Evolutionary conservation across 2,888 invertebrate genomes (phyloP).

Genomic region (Pseudococcus jackbeardsleyi): DNA sequence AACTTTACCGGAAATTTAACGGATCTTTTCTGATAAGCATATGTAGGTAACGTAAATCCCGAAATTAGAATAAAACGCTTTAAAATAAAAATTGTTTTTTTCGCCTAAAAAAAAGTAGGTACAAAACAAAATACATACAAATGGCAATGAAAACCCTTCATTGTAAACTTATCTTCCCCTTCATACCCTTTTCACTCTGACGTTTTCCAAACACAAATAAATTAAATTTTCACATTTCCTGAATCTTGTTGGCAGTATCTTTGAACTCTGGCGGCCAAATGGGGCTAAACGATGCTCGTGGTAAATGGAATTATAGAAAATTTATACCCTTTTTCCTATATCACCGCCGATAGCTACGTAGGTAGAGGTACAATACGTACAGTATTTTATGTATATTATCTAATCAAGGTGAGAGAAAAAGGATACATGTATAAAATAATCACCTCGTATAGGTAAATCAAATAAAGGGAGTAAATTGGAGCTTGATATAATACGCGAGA

Average conservation of each 20-base stretch:
- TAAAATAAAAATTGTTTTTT: background rate
- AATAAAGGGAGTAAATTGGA: constrained; percentile 15
- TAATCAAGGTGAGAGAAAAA: background rate
- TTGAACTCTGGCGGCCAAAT: background rate
- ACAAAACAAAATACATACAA: background rate
- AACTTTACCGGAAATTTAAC: too few species aligned
- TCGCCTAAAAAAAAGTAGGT: background rate
- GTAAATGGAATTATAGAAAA: background rate
- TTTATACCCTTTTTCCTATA: constrained; percentile 11
- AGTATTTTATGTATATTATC: background rate
- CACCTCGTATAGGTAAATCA: background rate
- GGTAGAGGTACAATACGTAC: background rate
- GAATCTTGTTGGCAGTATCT: constrained; percentile 5
- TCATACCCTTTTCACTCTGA: background rate
- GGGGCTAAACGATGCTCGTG: background rate
- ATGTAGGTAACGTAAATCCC: too few species aligned
- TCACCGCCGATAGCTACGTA: background rate
- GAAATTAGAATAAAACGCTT: too few species aligned
- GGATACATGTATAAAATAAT: constrained; percentile 11
- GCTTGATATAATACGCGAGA: background rate
- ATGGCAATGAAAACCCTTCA: background rate
- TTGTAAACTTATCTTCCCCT: background rate
- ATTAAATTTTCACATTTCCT: constrained; percentile 7
- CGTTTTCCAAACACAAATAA: background rate
- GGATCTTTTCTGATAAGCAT: too few species aligned